Conservation (phyloP, 2,797 vertebrate genomes). For the Karalla daura region DNA sequence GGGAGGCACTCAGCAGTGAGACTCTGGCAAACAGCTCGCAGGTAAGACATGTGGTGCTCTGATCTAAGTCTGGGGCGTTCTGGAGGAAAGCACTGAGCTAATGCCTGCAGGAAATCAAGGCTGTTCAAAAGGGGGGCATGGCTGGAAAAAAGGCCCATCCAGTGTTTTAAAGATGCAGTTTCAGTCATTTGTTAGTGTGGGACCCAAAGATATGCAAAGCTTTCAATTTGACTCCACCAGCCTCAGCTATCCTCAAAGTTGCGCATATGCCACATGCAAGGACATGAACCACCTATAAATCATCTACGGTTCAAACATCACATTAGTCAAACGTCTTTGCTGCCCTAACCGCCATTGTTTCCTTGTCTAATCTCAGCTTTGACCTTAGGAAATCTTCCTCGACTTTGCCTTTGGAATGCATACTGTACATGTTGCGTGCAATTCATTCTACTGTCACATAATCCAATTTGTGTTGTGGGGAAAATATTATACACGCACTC, state of each 20-base stretch:
- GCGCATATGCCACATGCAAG: background rate
- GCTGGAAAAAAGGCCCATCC: conserved; percentile 4
- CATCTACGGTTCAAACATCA: background rate
- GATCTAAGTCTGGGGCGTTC: conserved; percentile 1
- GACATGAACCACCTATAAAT: background rate
- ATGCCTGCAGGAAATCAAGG: conserved; percentile 12
- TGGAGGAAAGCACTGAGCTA: background rate
- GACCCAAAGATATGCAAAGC: background rate
- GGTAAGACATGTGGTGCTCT: conserved; percentile 1
- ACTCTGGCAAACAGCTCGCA: background rate
- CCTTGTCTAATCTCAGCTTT: too few relatives aligned
- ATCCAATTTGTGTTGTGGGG: background rate
- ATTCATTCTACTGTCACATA: background rate
- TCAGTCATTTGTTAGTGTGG: conserved; percentile 4
- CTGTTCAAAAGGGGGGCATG: background rate
- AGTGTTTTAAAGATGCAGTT: background rate
- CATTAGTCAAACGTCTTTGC: too few relatives aligned
- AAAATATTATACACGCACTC: background rate
- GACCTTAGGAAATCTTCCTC: background rate
- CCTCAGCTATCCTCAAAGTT: background rate
- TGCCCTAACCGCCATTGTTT: background rate
- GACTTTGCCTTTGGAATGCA: too few relatives aligned
- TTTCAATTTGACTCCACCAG: background rate
- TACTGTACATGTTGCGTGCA: background rate
- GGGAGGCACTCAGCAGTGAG: background rate